A percentile compares a stretch with the other conserved stretches of the same genome.
Conservation (phyloP, 1,140 invertebrate genomes). For the Zaprionus ghesquierei region DNA sequence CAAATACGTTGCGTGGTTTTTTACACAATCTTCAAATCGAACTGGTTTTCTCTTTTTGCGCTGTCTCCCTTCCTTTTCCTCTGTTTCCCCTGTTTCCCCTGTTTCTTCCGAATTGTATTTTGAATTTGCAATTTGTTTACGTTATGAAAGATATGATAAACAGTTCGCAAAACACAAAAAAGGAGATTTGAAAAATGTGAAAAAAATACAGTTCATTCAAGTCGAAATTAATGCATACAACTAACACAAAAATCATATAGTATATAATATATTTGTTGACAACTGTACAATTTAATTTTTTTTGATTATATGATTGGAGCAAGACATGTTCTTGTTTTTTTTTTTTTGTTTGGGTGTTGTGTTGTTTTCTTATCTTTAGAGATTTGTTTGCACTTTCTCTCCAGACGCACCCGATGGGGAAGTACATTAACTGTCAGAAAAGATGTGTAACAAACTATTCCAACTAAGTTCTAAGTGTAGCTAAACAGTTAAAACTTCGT, state of each 20-base stretch:
- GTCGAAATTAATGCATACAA: conserved; percentile 18
- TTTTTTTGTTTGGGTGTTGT: conserved; percentile 10
- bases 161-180: background rate
- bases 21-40: conserved; percentile 19
- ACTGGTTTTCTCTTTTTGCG: conserved; percentile 32
- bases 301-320: background rate
- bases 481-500: background rate
- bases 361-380: background rate
- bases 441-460: background rate
- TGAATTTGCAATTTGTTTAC: conserved; percentile 43
- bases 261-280: background rate
- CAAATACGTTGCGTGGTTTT: conserved; percentile 41
- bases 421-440: background rate
- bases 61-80: background rate
- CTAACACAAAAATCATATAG: background rate
- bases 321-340: background rate
- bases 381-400: background rate
- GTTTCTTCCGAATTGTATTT: conserved; percentile 21
- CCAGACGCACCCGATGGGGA: background rate
- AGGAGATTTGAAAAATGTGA: background rate
- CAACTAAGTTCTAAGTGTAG: background rate
- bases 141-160: conserved; percentile 44
- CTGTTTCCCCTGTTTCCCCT: background rate
- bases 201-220: background rate
- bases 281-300: conserved; percentile 1